A percentile compares a stretch with the other conserved stretches of the same genome.
Evolutionary conservation across 2,888 invertebrate species (phyloP).

Genomic region (Cylloceria caligata): DNA sequence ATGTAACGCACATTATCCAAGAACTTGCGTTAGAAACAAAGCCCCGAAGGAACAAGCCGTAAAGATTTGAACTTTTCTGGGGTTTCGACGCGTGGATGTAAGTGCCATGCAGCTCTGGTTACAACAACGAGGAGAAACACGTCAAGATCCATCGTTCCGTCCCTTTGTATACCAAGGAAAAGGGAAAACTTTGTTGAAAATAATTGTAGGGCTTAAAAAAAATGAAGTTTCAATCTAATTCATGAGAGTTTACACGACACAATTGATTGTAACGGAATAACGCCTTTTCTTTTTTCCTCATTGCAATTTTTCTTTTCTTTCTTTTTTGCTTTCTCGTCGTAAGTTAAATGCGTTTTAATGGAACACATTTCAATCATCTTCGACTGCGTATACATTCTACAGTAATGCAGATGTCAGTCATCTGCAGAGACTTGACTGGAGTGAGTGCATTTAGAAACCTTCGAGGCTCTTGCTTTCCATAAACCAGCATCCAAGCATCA

Average conservation of each 20-base stretch:
- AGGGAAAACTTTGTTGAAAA: neutral
- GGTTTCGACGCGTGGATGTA: neutral
- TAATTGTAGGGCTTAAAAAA: neutral
- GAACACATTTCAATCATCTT: slow-evolving; percentile 44
- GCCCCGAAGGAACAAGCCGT: slow-evolving; percentile 9
- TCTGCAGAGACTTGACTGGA: slow-evolving; percentile 40
- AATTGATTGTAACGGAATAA: too few species aligned
- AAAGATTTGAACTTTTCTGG: slow-evolving; percentile 14
- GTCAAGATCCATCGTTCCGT: neutral
- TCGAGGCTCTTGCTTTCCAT: slow-evolving; percentile 42
- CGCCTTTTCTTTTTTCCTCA: neutral
- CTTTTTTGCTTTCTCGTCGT: slow-evolving; percentile 4
- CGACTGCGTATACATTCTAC: slow-evolving; percentile 12
- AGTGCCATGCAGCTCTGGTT: slow-evolving; percentile 5
- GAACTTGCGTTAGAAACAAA: slow-evolving; percentile 8
- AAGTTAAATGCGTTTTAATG: slow-evolving; percentile 26
- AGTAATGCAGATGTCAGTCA: slow-evolving; percentile 33
- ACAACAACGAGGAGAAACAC: slow-evolving; percentile 8
- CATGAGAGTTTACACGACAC: too few species aligned
- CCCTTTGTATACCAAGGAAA: neutral
- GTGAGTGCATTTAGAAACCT: slow-evolving; percentile 62
- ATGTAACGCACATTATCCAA: neutral
- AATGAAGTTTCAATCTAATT: too few species aligned
- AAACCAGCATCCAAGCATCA: slow-evolving; percentile 18
- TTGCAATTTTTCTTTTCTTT: too few species aligned